phyloP scores from a whole-genome alignment of 2,113 vertebrate genomes.

The Pluvialis apricaria region DNA sequence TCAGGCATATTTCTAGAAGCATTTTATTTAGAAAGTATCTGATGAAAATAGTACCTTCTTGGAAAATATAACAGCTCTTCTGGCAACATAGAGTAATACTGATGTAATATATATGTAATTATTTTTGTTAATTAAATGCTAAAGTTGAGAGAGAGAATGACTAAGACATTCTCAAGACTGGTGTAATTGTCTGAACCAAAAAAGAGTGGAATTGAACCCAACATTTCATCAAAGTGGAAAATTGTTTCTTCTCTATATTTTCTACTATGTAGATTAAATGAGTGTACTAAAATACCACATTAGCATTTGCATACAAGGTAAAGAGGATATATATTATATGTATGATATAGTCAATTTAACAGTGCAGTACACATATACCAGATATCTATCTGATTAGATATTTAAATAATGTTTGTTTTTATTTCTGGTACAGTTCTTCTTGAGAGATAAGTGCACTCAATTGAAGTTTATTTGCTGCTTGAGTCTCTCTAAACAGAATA shows the following conservation, averaged over 20 bases:
- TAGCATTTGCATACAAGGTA: not conserved
- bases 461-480: conserved; percentile 52
- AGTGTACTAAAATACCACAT: not conserved
- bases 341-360: not conserved
- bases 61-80: not conserved
- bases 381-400: conserved; percentile 13
- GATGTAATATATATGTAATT: not conserved
- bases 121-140: conserved; percentile 4
- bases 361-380: not conserved
- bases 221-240: not conserved
- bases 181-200: not conserved
- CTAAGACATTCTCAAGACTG: not conserved
- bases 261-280: not conserved
- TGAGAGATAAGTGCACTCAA: conserved; percentile 27
- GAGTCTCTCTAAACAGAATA: conserved; percentile 13
- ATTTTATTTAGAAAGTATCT: not conserved
- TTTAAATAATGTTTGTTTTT: conserved; percentile 27
- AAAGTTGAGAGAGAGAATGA: not conserved
- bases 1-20: not conserved
- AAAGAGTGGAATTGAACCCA: not conserved
- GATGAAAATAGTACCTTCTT: not conserved
- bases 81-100: not conserved
- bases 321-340: not conserved
- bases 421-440: not conserved
- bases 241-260: not conserved